Evolutionary conservation across 2,113 vertebrate genomes (phyloP).

Genomic region (Bolborhynchus lineola): DNA sequence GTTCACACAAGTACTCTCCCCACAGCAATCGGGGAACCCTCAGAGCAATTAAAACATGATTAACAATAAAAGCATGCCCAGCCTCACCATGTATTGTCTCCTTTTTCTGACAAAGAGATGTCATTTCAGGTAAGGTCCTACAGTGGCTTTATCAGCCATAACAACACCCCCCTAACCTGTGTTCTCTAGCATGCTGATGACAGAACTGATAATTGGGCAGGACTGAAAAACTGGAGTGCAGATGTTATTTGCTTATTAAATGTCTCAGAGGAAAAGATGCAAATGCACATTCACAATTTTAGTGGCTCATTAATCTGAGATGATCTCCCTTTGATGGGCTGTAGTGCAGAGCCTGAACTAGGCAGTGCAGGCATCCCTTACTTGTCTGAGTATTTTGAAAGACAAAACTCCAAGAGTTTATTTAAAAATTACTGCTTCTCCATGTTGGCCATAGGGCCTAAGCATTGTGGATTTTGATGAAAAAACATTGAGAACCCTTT

Average conservation of each 20-base stretch:
- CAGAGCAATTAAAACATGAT: not conserved
- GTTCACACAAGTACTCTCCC: not conserved
- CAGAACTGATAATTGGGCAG: not conserved
- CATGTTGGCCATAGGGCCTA: not conserved
- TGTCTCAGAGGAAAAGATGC: not conserved
- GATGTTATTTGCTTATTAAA: slow-evolving; percentile 9
- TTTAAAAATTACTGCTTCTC: not conserved
- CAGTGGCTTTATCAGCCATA: not conserved
- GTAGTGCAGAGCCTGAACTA: not conserved
- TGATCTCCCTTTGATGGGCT: not conserved
- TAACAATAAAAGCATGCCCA: not conserved
- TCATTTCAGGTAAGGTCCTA: not conserved
- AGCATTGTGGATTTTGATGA: not conserved
- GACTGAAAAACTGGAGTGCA: not conserved
- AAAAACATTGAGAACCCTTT: not conserved
- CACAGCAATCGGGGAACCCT: not conserved
- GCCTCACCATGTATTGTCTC: not conserved
- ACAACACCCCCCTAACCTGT: not conserved
- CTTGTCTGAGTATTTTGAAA: not conserved
- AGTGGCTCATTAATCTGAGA: not conserved
- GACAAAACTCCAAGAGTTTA: not conserved
- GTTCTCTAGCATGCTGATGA: not conserved
- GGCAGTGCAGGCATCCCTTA: not conserved
- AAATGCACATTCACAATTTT: not conserved
- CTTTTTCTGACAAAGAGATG: not conserved